phyloP scores from a whole-genome alignment of 1,140 invertebrate genomes.

The Heliothis subflexa region DNA sequence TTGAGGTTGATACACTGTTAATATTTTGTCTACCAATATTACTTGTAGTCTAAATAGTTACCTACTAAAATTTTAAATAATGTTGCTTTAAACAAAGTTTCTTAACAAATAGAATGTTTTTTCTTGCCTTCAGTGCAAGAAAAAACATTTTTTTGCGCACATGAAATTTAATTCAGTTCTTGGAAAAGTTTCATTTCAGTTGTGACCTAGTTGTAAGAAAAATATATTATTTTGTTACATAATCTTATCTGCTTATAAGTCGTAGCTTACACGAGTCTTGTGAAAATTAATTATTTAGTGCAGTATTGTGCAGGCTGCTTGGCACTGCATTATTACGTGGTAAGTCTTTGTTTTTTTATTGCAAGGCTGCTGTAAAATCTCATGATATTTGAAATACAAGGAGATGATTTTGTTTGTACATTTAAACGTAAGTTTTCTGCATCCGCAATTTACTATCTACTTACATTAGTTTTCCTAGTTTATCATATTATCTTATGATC shows the following conservation, averaged over 20 bases:
- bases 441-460: no score
- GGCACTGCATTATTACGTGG: slow-evolving; percentile 5
- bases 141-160: background rate
- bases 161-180: slow-evolving; percentile 2
- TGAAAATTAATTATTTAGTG: slow-evolving; percentile 16
- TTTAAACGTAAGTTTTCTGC: background rate
- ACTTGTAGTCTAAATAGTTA: background rate
- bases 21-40: slow-evolving; percentile 3
- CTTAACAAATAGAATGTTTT: background rate
- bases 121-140: background rate
- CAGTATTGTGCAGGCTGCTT: background rate
- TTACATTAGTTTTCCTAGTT: background rate
- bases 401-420: background rate
- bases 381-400: no score
- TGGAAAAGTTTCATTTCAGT: slow-evolving; percentile 28
- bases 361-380: background rate
- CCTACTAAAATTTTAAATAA: background rate
- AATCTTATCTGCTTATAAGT: slow-evolving; percentile 12
- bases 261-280: background rate
- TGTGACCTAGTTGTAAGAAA: slow-evolving; percentile 14
- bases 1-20: background rate
- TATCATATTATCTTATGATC: no score
- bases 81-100: background rate
- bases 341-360: background rate
- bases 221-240: slow-evolving; percentile 16